Base-by-base conservation (phyloP, 2,797 vertebrate genomes). In the Austrolebias charrua region DNA sequence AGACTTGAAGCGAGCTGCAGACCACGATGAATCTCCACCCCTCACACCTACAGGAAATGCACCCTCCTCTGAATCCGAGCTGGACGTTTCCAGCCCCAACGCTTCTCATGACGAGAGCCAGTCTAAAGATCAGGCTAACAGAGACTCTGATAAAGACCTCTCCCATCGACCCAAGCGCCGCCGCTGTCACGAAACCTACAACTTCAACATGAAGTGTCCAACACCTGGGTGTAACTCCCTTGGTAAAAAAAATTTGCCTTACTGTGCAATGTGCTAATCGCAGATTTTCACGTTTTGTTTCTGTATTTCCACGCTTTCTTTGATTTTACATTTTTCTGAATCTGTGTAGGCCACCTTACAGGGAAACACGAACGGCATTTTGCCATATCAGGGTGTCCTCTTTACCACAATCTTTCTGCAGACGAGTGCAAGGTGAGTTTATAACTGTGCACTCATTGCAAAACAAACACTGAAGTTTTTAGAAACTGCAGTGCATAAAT, bases 131-230 rank as follows among this genome's bases (percentile, higher is more conserved):
- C 89, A 94, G 86, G 94, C 94, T 69, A 90, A 90, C 86, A 95
- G 98, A 90, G 97, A 98, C 86, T 98, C 95, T 0, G 96, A 96
- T 78, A 99, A 98, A 20, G 98, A 99, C 83, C 94, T 97, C 2
- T 96, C 97, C 33, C 96, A 97, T 82, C 92, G 97, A 38, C 98
- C 98, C 53, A 99, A 99, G 71, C 95, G 98, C 5, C 95, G 97
- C 15, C 96, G 96, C 69, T 99, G 98, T 87, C 98, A 99, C 0
- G 98, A 99, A 84, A 99, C 97, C 76, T 99, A 99, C 91, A 99
- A 99, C 86, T 99, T 99, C 80, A 99, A 98, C 85, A 98, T 98
- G 96, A 99, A 99, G 73, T 99, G 98, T 70, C 98, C 98, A 19
- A 99, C 96, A 0, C 97, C 97, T 0, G 98, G 98, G n/a, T 99